Percentiles rank a stretch among this genome's conserved stretches.
phyloP scores from a whole-genome alignment of 2,888 invertebrate genomes.

The Diachrysia chrysitis region DNA sequence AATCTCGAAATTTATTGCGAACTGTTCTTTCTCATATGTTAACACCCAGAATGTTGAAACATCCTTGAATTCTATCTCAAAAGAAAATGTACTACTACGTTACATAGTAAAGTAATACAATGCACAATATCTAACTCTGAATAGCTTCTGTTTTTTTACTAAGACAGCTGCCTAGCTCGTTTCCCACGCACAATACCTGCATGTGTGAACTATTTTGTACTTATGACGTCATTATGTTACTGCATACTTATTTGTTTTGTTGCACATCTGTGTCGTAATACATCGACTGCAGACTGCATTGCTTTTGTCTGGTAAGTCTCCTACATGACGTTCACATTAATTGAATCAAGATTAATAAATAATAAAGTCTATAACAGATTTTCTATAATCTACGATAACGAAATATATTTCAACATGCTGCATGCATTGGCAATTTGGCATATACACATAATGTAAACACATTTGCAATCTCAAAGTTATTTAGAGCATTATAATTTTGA shows the following conservation, averaged over 20 bases:
- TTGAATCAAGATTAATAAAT: slow-evolving; percentile 13
- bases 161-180: slow-evolving; percentile 54
- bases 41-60: slow-evolving; percentile 33
- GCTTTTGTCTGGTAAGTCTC: slow-evolving; percentile 34
- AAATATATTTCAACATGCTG: slow-evolving; percentile 32
- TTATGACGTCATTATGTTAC: slow-evolving; percentile 68
- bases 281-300: slow-evolving; percentile 52
- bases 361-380: slow-evolving; percentile 13
- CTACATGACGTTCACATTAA: slow-evolving; percentile 11
- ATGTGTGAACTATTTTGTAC: slow-evolving; percentile 72
- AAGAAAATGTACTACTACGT: slow-evolving; percentile 36
- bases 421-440: slow-evolving; percentile 14
- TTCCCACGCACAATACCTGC: slow-evolving; percentile 77
- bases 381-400: slow-evolving; percentile 5
- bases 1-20: slow-evolving; percentile 36
- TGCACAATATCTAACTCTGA: slow-evolving; percentile 32
- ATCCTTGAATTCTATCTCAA: slow-evolving; percentile 52
- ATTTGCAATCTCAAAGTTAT: slow-evolving; percentile 68
- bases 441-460: slow-evolving; percentile 60
- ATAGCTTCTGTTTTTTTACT: slow-evolving; percentile 42
- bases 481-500: slow-evolving; percentile 67
- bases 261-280: slow-evolving; percentile 69
- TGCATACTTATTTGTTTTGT: slow-evolving; percentile 71
- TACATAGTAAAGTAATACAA: slow-evolving; percentile 46
- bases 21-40: slow-evolving; percentile 10